Evolutionary conservation across 2,113 vertebrate species (phyloP).

Genomic region (Alouatta palliata): DNA sequence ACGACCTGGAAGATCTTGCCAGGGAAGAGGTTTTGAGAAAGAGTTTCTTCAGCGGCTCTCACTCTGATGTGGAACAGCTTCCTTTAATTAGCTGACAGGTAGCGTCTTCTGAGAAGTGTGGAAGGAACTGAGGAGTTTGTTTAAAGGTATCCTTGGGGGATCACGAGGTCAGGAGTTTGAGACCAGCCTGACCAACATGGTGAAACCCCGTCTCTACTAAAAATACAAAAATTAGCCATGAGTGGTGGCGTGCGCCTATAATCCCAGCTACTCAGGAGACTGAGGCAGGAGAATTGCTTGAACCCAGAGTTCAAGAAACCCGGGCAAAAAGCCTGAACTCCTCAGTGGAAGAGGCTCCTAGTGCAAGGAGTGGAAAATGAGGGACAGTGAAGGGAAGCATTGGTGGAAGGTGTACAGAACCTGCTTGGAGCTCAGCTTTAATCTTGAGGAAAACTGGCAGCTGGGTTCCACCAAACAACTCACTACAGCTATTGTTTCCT

Average conservation of each 20-base stretch:
- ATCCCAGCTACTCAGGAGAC: no score
- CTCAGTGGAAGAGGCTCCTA: not conserved
- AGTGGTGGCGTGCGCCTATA: no score
- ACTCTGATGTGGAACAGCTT: not conserved
- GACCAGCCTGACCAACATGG: no score
- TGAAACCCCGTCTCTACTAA: no score
- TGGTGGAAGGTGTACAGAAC: not conserved
- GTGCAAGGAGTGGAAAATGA: not conserved
- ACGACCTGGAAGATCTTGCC: not conserved
- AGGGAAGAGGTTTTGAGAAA: not conserved
- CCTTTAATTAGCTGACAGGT: not conserved
- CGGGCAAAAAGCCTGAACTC: not conserved
- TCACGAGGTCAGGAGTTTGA: no score
- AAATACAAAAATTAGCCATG: no score
- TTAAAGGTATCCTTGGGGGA: not conserved
- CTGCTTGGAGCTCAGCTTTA: conserved; percentile 32
- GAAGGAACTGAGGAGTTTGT: not conserved
- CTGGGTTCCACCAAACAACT: not conserved
- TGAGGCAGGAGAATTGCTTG: no score
- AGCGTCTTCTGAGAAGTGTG: not conserved
- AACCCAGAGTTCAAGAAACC: not conserved
- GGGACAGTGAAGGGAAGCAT: not conserved
- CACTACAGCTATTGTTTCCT: not conserved
- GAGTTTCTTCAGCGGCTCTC: not conserved
- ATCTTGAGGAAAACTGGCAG: conserved; percentile 10